Conservation (phyloP, 2,888 invertebrate species). For the Tipula confusa region DNA sequence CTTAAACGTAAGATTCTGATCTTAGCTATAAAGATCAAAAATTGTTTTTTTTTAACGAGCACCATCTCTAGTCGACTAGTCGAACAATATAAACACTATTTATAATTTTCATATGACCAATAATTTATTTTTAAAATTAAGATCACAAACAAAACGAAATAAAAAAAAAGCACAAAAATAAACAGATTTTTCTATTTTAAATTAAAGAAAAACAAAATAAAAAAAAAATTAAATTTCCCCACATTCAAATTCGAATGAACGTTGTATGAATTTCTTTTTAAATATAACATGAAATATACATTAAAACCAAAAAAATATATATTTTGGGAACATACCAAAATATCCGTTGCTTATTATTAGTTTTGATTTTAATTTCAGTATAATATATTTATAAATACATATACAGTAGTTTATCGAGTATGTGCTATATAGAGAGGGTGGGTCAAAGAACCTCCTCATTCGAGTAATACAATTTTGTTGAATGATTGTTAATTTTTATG, state of each 20-base stretch:
- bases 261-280: not conserved
- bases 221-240: constrained; percentile 4
- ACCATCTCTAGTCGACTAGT: not conserved
- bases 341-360: constrained; percentile 31
- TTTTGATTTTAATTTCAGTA: not conserved
- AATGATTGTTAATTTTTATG: not conserved
- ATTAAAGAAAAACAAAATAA: not conserved
- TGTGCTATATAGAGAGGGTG: not conserved
- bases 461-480: not conserved
- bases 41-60: not conserved
- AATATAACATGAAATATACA: not conserved
- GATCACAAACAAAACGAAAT: not conserved
- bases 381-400: not conserved
- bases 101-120: not conserved
- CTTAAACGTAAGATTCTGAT: not conserved
- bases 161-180: constrained; percentile 25
- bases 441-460: not conserved
- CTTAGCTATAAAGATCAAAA: not conserved
- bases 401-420: constrained; percentile 3
- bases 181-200: constrained; percentile 25
- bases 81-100: not conserved
- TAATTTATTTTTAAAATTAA: constrained; percentile 8
- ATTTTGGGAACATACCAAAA: constrained; percentile 31
- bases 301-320: constrained; percentile 7
- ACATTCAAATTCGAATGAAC: not conserved